Percentiles rank a stretch among this genome's conserved stretches.
Evolutionary conservation across 2,888 invertebrate genomes (phyloP).

Genomic region (Eilema griseolum): DNA sequence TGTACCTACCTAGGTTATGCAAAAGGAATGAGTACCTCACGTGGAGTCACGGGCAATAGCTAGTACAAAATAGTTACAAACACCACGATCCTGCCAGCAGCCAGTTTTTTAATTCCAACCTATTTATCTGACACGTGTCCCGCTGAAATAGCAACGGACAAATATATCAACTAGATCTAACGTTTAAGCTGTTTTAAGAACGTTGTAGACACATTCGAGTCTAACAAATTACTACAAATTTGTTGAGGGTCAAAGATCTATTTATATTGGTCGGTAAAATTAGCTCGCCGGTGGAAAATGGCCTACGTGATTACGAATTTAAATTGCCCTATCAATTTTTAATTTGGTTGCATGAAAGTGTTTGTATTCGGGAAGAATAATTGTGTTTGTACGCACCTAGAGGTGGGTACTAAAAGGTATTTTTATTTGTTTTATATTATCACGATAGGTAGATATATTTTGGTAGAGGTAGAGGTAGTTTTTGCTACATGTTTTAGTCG

Average conservation of each 20-base stretch:
- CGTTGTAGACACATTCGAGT: conserved; percentile 29
- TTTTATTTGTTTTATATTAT: background rate
- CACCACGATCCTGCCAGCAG: conserved; percentile 27
- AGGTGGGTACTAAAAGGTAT: background rate
- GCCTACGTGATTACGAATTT: conserved; percentile 78
- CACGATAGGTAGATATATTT: background rate
- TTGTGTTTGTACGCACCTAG: conserved; percentile 1
- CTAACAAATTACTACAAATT: conserved; percentile 28
- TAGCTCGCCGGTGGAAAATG: conserved; percentile 64
- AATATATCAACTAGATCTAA: conserved; percentile 43
- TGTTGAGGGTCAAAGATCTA: conserved; percentile 43
- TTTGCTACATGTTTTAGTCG: too few relatives aligned
- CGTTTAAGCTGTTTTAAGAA: conserved; percentile 27
- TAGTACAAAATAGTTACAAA: background rate
- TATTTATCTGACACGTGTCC: conserved; percentile 35
- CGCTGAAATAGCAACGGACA: conserved; percentile 41
- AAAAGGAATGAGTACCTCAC: background rate
- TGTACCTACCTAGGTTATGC: background rate
- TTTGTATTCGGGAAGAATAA: conserved; percentile 36
- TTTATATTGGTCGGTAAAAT: conserved; percentile 62
- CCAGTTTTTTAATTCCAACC: conserved; percentile 30
- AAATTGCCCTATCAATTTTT: conserved; percentile 81
- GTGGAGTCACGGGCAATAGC: background rate
- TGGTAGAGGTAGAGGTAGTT: background rate
- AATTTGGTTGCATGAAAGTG: conserved; percentile 68